Evolutionary conservation across 2,797 vertebrate species (phyloP).

Genomic region (Saguinus oedipus): DNA sequence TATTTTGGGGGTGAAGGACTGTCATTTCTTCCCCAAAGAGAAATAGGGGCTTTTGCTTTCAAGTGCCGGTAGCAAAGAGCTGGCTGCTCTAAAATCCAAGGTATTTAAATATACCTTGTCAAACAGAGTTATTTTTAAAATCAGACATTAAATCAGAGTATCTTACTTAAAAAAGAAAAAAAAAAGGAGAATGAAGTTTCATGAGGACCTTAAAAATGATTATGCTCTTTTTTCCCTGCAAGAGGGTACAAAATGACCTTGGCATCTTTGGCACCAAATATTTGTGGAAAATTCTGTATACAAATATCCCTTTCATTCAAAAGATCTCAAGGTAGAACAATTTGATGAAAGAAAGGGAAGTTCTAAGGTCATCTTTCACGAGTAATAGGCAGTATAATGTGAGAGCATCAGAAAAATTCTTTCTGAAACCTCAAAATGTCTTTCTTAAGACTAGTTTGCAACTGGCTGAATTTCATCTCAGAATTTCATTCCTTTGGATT

Average conservation of each 20-base stretch:
- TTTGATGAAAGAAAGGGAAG: slow-evolving; percentile 39
- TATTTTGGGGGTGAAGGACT: slow-evolving; percentile 19
- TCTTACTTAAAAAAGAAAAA: background rate
- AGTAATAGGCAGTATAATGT: background rate
- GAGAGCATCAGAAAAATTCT: slow-evolving; percentile 29
- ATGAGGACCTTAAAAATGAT: slow-evolving; percentile 6
- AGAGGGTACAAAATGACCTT: slow-evolving; percentile 40
- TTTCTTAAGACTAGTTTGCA: slow-evolving; percentile 38
- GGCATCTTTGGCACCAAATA: slow-evolving; percentile 27
- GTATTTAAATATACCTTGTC: slow-evolving; percentile 53
- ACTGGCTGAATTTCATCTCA: slow-evolving; percentile 52
- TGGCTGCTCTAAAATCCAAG: slow-evolving; percentile 52
- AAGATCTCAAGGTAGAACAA: slow-evolving; percentile 33
- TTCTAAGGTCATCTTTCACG: background rate
- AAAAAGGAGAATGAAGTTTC: slow-evolving; percentile 21
- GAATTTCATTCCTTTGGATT: slow-evolving; percentile 50
- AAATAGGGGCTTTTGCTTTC: slow-evolving; percentile 45
- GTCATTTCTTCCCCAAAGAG: background rate
- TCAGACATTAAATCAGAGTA: slow-evolving; percentile 40
- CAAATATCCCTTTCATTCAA: slow-evolving; percentile 42
- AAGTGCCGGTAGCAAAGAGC: background rate
- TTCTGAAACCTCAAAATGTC: slow-evolving; percentile 39
- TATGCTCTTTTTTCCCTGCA: background rate
- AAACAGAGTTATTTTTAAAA: slow-evolving; percentile 32
- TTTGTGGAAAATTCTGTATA: slow-evolving; percentile 4